Evolutionary conservation across 1,140 invertebrate genomes (phyloP), one percentile per base, ranked within the genome.

Genomic region (Bombus breviceps): DNA sequence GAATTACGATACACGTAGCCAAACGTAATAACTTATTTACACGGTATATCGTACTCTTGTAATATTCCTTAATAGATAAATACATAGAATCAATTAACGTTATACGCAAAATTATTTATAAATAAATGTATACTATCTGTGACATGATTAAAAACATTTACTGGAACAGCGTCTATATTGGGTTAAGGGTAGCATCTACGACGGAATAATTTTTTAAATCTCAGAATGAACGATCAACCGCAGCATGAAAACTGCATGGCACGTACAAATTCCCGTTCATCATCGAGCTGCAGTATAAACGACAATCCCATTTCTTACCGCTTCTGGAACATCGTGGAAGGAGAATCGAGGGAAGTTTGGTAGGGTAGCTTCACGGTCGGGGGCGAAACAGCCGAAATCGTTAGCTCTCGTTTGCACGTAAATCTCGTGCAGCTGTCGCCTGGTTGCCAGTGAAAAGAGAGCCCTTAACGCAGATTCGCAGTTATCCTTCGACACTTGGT

Each of bases 341-440:
- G 25, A 32, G 75, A 28, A 28, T n/a, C 34, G 41, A 0, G 73
- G 8, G 10, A 59, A 76, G 57, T 39, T 77, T n/a, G 75, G 25
- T 13, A 62, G 34, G 37, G 34, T 25, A 12, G 41, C 64, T 18
- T 77, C 37, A 8, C 72, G 43, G 3, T 34, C 22, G 28, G 28
- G 32, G 43, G 22, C 4, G 66, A 82, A 75, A 82, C 72, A 75
- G 64, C 37, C 59, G 22, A 83, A 59, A 78, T 83, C 82, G 82
- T 83, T 83, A 78, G 64, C 6, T 41, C 34, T 57, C 62, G 81
- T 83, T 83, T 66, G 74, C 82, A 37, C 75, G 75, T 83, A 83
- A 83, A 83, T 83, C 82, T 83, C 8, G 43, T 13, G 47, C 82
- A 83, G 82, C 64, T 83, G 82, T 78, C 64, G 75, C 13, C 34